Conservation (phyloP, 2,113 vertebrate genomes). For the Triplophysa siluroides region DNA sequence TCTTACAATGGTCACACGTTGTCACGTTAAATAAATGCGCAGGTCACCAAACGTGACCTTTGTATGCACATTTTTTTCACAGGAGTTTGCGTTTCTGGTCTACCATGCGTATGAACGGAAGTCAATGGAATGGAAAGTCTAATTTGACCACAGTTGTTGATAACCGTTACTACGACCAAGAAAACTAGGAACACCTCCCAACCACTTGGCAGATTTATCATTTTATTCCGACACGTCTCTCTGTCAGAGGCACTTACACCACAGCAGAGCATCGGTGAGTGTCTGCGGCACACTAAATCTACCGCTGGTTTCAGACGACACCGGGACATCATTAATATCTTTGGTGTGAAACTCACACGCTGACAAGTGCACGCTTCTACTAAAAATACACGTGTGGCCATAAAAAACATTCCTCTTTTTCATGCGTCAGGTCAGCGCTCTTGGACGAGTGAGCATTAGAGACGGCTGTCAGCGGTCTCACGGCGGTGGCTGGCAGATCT, state of each 20-base stretch:
- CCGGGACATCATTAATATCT: slow-evolving; percentile 65
- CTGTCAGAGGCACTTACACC: background rate
- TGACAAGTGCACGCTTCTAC: slow-evolving; percentile 59
- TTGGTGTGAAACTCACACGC: slow-evolving; percentile 57
- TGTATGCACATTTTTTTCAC: no score
- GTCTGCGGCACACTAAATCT: slow-evolving; percentile 30
- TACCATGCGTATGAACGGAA: no score
- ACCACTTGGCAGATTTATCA: no score
- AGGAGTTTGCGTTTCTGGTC: no score
- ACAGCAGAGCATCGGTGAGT: background rate
- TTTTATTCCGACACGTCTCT: no score
- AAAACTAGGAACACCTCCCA: no score
- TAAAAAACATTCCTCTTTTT: slow-evolving; percentile 60
- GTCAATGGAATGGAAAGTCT: no score
- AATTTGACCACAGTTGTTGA: no score
- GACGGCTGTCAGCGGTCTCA: slow-evolving; percentile 28
- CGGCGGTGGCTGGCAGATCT: slow-evolving; percentile 43
- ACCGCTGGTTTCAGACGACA: background rate
- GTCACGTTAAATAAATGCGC: no score
- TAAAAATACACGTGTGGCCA: slow-evolving; percentile 62
- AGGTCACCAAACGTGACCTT: no score
- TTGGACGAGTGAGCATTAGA: slow-evolving; percentile 37
- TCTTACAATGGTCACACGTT: no score
- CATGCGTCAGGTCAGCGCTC: slow-evolving; percentile 52
- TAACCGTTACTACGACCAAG: no score